Evolutionary conservation across 1,140 invertebrate genomes (phyloP), one percentile per base, ranked within the genome.

Genomic region (Drosophila auraria): DNA sequence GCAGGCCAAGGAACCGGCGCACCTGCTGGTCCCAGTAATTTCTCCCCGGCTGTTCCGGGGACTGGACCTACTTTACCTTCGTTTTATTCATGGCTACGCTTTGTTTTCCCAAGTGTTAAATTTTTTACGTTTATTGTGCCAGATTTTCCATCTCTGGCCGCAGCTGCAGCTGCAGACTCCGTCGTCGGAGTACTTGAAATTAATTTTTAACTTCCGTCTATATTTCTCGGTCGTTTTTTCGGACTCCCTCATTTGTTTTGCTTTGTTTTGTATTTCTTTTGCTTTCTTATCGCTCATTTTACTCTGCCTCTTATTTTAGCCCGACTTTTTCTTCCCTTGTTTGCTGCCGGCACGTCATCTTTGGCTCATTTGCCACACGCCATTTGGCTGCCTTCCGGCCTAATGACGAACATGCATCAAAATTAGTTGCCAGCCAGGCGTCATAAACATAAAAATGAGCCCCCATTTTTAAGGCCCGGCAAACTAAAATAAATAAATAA

Each of bases 191-290:
- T 83, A 82, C 81, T 79, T 82, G 63, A 90, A 89, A 89, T 89
- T 90, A 90, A 89, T 89, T 90, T 89, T 89, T 89, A 89, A 89
- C 84, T 89, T 89, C 86, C 86, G 84, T 72, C 81, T 83, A 87
- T 87, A 80, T 87, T 87, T 79, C 83, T 72, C 58, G 60, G 51
- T 72, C 56, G 30, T 59, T 44, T 42, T 9, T 45, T 38, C 51
- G 58, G 49, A 70, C 42, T 61, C 40, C 42, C 75, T 47, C 51
- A 78, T 71, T 70, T 47, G 27, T 47, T 68, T 69, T 51, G 56
- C 27, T 57, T 58, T 79, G 23, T 68, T 61, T 76, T 57, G 73
- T 53, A 57, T 77, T 69, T 61, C 69, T 51, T 61, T 74, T 47
- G 59, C 69, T 51, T 74, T 73, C 71, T 74, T 61, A 74, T 74